Percentiles rank a stretch among this genome's conserved stretches.
Conservation (phyloP, 1,140 invertebrate genomes). For the Paraescarpia echinospica region DNA sequence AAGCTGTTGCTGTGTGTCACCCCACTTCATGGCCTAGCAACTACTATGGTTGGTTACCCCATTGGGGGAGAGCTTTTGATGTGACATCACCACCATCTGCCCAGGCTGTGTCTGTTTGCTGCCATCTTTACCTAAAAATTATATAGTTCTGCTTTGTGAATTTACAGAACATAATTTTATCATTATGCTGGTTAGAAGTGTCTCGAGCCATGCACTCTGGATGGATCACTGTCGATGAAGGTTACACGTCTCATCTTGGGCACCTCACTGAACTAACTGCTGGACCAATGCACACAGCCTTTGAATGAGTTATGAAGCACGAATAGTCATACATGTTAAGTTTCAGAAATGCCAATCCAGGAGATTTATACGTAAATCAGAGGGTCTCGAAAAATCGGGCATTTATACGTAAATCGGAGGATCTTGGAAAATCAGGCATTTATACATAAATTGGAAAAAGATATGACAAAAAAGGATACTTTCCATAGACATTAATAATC, state of each 20-base stretch:
- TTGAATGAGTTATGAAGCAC: background rate
- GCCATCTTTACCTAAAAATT: background rate
- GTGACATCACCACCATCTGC: background rate
- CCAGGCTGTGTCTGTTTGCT: background rate
- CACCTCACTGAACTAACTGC: background rate
- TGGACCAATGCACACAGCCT: background rate
- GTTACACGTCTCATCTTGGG: background rate
- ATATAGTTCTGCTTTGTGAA: background rate
- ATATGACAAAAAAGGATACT: too few species aligned
- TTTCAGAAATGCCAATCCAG: too few species aligned
- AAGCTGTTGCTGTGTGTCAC: background rate
- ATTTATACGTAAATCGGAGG: too few species aligned
- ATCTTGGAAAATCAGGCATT: too few species aligned
- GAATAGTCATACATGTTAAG: background rate
- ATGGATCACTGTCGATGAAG: background rate
- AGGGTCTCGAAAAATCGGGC: too few species aligned
- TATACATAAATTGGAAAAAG: too few species aligned
- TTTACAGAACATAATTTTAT: background rate
- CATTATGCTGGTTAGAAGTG: background rate
- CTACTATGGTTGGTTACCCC: background rate
- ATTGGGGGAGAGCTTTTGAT: background rate
- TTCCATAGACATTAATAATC: too few species aligned
- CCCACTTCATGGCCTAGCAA: background rate
- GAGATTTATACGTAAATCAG: too few species aligned
- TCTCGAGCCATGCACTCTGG: too few species aligned